Base-by-base conservation (phyloP, 2,888 invertebrate species). In the Alviniconcha strummeri region DNA sequence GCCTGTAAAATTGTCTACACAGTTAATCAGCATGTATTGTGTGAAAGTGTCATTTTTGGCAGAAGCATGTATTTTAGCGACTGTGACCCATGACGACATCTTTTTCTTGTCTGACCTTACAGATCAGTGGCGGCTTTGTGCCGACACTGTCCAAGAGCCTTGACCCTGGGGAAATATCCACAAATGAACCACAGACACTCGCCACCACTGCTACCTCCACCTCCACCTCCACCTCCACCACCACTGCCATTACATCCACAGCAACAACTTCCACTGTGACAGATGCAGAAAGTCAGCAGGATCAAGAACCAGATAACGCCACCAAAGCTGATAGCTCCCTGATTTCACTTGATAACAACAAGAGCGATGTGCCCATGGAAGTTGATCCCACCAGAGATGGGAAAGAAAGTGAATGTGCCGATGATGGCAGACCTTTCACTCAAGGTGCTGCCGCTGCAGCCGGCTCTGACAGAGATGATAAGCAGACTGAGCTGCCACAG, bases 121-220 rank as follows among this genome's bases (percentile, higher is more conserved):
- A 81, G 81, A 13, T 81, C 57, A 81, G 81, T 56, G 81, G 81
- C 8, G 81, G 81, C 5, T 81, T 81, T 57, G 55, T 15, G 8
- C 81, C 81, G 1, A 6, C 5, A 11, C 6, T 81, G n/a, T 57
- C 72, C 52, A 77, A 57, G 57, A 11, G 13, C 17, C 67, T 54
- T 52, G 54, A 13, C 9, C 56, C n/a, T 4, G 80, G 55, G 52
- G 79, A 13, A 5, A 1, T 8, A 9, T 80, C 69, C 80, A 19
- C 17, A 52, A 69, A 1, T 72, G 72, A 60, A 60, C 13, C 60
- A 60, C 60, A 60, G 60, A 60, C 60, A 60, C 60, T 60, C 60
- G 13, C 64, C 60, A 52, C 64, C 64, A 17, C 5, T 36, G 36
- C 75, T 17, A 7, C 75, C 15, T 7, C 75, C 15, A 17, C 76